phyloP scores from a whole-genome alignment of 1,140 invertebrate genomes.

The Dendrolimus kikuchii region DNA sequence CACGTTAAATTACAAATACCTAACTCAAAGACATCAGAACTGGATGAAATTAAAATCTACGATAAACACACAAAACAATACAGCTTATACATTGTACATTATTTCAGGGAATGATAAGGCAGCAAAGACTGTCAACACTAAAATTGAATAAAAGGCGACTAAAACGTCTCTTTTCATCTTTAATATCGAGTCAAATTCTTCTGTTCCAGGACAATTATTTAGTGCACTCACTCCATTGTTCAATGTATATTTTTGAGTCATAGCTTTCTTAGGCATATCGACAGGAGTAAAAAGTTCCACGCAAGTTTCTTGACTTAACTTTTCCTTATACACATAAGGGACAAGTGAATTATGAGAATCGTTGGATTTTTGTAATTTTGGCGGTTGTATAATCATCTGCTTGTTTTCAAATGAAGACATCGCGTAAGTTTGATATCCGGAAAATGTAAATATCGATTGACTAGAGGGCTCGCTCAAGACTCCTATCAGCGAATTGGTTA shows the following conservation, averaged over 20 bases:
- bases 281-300: no score
- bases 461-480: conserved; percentile 29
- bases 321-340: no score
- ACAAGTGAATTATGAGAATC: no score
- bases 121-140: conserved; percentile 56
- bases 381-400: conserved; percentile 19
- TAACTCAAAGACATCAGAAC: no score
- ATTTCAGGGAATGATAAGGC: conserved; percentile 49
- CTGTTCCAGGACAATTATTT: conserved; percentile 3
- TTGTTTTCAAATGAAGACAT: conserved; percentile 7
- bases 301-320: no score
- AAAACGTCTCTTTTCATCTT: conserved; percentile 56
- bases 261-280: no score
- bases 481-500: conserved; percentile 24
- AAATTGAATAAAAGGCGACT: conserved; percentile 54
- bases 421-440: conserved; percentile 20
- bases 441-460: conserved; percentile 25
- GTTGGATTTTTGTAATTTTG: conserved; percentile 8
- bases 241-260: conserved; percentile 1
- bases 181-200: conserved; percentile 29
- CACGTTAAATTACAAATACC: no score
- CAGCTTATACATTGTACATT: conserved; percentile 7
- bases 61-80: no score
- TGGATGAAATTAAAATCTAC: no score
- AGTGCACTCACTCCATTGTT: conserved; percentile 2